phyloP scores from a whole-genome alignment of 2,113 vertebrate species.

The Chionis minor region DNA sequence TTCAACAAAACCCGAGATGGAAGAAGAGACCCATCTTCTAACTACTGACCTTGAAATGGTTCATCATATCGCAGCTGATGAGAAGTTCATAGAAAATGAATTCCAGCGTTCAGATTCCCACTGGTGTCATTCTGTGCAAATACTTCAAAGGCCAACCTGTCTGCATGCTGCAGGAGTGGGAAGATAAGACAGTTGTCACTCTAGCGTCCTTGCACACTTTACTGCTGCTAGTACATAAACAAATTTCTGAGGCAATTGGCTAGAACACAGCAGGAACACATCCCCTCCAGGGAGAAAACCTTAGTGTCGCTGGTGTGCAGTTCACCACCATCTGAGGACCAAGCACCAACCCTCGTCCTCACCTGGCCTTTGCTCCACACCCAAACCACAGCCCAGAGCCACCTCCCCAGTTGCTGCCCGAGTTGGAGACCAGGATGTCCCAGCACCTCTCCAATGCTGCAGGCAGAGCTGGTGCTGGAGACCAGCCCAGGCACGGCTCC shows the following conservation, averaged over 20 bases:
- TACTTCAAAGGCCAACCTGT: slow-evolving; percentile 90
- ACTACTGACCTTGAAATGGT: slow-evolving; percentile 87
- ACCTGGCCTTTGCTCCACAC: background rate
- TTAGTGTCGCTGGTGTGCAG: background rate
- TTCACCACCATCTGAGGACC: background rate
- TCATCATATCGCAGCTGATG: slow-evolving; percentile 90
- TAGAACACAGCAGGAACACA: background rate
- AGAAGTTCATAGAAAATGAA: slow-evolving; percentile 94
- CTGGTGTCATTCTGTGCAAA: slow-evolving; percentile 89
- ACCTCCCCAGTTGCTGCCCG: background rate
- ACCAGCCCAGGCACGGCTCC: background rate
- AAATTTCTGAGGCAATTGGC: background rate
- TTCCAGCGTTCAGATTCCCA: slow-evolving; percentile 86
- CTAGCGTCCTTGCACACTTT: background rate
- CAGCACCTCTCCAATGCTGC: background rate
- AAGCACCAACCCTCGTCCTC: background rate
- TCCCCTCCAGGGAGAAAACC: background rate
- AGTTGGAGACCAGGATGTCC: background rate
- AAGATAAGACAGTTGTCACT: background rate
- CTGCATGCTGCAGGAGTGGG: slow-evolving; percentile 78
- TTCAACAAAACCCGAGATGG: background rate
- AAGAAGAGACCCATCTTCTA: background rate
- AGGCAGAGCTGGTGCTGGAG: no score
- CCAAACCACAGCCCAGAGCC: background rate
- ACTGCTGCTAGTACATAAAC: background rate